phyloP scores from a whole-genome alignment of 2,113 vertebrate species.

The Clupea harengus region DNA sequence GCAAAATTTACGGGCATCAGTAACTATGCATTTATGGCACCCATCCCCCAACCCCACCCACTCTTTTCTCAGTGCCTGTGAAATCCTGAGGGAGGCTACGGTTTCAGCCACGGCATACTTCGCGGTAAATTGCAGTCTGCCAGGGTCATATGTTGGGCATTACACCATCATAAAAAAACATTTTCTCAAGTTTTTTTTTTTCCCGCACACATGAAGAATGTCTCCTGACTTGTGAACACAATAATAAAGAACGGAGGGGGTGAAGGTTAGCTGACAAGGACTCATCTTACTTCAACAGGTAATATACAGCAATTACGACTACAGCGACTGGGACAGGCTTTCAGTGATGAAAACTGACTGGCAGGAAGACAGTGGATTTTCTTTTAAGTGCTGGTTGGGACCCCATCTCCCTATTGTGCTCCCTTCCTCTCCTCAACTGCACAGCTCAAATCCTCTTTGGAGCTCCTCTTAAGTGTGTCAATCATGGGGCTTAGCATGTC shows the following conservation, averaged over 20 bases:
- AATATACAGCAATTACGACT: conserved; percentile 54
- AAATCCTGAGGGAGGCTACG: conserved; percentile 35
- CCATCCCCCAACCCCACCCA: conserved; percentile 44
- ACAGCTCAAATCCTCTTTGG: conserved; percentile 1
- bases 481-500: conserved; percentile 1
- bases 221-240: background rate
- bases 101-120: conserved; percentile 44
- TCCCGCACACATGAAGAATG: conserved; percentile 16
- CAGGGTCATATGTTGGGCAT: conserved; percentile 45
- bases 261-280: conserved; percentile 46
- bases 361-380: conserved; percentile 44
- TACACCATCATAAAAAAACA: conserved; percentile 32
- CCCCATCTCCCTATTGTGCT: background rate
- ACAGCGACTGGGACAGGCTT: conserved; percentile 49
- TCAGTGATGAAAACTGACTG: conserved; percentile 60
- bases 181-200: background rate
- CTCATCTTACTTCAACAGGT: conserved; percentile 34
- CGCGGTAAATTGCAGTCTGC: conserved; percentile 45
- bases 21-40: conserved; percentile 55
- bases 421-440: background rate
- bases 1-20: conserved; percentile 4
- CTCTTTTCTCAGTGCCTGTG: conserved; percentile 29
- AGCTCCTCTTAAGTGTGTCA: conserved; percentile 14
- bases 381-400: conserved; percentile 3
- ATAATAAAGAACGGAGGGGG: conserved; percentile 48